A percentile compares a stretch with the other conserved stretches of the same genome.
Evolutionary conservation across 2,888 invertebrate species (phyloP).

Genomic region (Drosophila anceps): DNA sequence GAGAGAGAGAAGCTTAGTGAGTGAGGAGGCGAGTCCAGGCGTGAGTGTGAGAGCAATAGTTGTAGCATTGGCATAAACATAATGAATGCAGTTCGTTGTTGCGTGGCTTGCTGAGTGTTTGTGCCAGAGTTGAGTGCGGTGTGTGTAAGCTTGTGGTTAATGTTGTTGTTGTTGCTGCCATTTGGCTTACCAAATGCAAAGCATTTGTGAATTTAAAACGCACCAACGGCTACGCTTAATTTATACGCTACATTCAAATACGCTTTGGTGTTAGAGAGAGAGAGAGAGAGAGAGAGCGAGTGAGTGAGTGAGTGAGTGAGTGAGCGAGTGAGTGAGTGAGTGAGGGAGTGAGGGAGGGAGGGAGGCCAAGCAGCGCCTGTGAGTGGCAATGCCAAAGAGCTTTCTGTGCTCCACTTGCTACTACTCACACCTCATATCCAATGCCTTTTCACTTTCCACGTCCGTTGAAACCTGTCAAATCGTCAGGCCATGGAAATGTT

Average conservation of each 20-base stretch:
- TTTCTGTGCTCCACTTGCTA: constrained; percentile 16
- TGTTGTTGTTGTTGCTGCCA: background rate
- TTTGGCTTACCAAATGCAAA: constrained; percentile 22
- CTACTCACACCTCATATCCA: background rate
- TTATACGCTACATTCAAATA: constrained; percentile 28
- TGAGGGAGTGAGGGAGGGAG: background rate
- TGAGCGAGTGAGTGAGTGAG: background rate
- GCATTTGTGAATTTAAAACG: constrained; percentile 62
- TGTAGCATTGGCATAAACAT: constrained; percentile 46
- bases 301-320: background rate
- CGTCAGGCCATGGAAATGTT: constrained; percentile 51
- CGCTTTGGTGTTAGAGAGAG: background rate
- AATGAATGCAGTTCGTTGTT: constrained; percentile 71
- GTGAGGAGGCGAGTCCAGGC: background rate
- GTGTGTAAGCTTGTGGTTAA: constrained; percentile 18
- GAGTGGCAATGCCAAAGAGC: constrained; percentile 55
- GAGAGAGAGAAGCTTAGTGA: background rate
- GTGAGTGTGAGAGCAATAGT: constrained; percentile 8
- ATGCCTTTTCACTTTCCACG: constrained; percentile 28
- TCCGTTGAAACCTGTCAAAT: constrained; percentile 56
- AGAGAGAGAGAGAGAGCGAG: background rate
- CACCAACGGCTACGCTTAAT: constrained; percentile 58
- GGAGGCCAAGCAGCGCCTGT: constrained; percentile 1
- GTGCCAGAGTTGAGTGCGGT: constrained; percentile 16
- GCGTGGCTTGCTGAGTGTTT: constrained; percentile 44